Evolutionary conservation across 2,888 invertebrate genomes (phyloP).

Genomic region (Thalpophila matura): DNA sequence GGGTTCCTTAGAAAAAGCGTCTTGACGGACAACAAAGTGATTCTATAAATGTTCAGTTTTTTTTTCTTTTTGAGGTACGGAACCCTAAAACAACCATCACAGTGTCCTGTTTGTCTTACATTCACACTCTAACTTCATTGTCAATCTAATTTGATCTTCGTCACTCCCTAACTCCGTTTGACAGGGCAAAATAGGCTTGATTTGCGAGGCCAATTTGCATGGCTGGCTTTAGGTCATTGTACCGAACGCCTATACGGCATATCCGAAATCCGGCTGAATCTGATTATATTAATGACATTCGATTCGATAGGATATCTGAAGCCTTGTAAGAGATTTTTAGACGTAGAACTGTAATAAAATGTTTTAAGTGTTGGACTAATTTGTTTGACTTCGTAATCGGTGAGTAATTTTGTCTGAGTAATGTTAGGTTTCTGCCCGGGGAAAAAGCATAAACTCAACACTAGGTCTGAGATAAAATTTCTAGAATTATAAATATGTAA

Average conservation of each 20-base stretch:
- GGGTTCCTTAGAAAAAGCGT: too few relatives aligned
- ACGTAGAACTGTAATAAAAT: background rate
- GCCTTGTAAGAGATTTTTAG: slow-evolving; percentile 29
- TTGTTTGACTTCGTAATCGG: slow-evolving; percentile 6
- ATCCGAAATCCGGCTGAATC: slow-evolving; percentile 57
- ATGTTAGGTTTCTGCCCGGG: too few relatives aligned
- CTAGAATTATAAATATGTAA: too few relatives aligned
- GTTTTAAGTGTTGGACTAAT: slow-evolving; percentile 3
- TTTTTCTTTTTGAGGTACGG: too few relatives aligned
- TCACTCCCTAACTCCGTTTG: slow-evolving; percentile 9
- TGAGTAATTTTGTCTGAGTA: background rate
- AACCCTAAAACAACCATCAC: background rate
- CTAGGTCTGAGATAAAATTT: background rate
- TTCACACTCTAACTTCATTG: background rate
- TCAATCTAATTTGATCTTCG: slow-evolving; percentile 16
- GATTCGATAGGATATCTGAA: slow-evolving; percentile 35
- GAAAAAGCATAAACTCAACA: too few relatives aligned
- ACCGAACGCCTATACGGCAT: slow-evolving; percentile 21
- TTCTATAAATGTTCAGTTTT: too few relatives aligned
- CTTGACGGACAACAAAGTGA: too few relatives aligned
- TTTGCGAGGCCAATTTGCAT: slow-evolving; percentile 40
- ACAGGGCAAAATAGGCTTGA: slow-evolving; percentile 13
- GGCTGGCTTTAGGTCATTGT: slow-evolving; percentile 48
- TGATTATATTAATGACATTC: slow-evolving; percentile 64
- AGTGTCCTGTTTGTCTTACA: background rate